Base-by-base conservation (phyloP, 37 sponge, comb jelly and placozoan genomes). In the Ianthella basta region DNA sequence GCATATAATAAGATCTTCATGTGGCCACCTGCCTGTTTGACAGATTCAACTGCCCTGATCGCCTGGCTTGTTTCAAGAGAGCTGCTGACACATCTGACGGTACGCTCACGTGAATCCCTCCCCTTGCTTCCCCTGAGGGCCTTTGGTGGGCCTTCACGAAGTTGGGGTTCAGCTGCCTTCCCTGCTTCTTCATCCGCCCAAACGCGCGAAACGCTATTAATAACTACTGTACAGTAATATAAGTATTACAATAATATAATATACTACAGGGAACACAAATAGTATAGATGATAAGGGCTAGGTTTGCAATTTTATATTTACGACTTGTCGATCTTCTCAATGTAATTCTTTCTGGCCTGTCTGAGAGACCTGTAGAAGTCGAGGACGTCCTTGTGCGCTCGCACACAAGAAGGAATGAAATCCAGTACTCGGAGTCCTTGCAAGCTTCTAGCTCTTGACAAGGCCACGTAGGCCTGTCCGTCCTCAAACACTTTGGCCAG, bases 391-490 rank as follows among this genome's bases (percentile, higher is more conserved):
- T 75, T 29, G 63, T 96, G 60, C 16, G 94, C 94, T 41, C 65
- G 66, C 27, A 93, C 86, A 73, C 96, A 91, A 19, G 78, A 63
- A 16, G 88, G 79, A 35, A 83, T 34, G 59, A 97, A 97, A 74
- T 95, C 94, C n/a, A 65, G 81, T 34, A 97, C 91, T 32, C 91
- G 61, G 23, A 97, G 78, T 13, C 88, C 82, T 29, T 84, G 61
- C 39, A 97, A 84, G 36, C 92, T 94, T 40, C 80, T 55, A 12
- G 93, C 94, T 68, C 98, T 64, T 0, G 98, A 97, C 44, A 97
- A 86, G 8, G 96, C 96, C 10, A 97, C 98, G 70, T 97, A 97
- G 0, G 96, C 96, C 73, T 97, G 98, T 14, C 98, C 95, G 20
- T 80, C 84, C 27, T 90, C 96, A 84, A 97, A 97, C 10, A 85